phyloP scores from a whole-genome alignment of 2,888 invertebrate genomes.

The Dorcus parallelipipedus region DNA sequence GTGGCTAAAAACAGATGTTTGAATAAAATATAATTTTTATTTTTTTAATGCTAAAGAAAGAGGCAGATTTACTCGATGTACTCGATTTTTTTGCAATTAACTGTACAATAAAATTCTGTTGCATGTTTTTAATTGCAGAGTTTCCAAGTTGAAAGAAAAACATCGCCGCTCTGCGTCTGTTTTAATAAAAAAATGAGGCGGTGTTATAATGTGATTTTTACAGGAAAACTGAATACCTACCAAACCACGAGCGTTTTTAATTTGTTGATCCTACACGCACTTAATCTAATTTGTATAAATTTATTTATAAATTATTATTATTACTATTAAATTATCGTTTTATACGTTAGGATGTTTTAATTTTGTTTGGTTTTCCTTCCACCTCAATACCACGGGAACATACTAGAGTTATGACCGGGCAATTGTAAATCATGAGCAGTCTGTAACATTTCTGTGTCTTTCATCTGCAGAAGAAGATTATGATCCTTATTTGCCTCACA shows the following conservation, averaged over 20 bases:
- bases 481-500: constrained; percentile 83
- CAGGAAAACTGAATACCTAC: background rate
- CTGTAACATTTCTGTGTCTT: constrained; percentile 16
- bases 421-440: constrained; percentile 10
- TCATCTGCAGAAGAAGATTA: constrained; percentile 38
- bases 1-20: too few species aligned
- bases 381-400: background rate
- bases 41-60: too few species aligned
- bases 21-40: too few species aligned
- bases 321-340: constrained; percentile 17
- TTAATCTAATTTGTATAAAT: constrained; percentile 13
- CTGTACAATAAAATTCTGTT: too few species aligned
- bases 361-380: constrained; percentile 8
- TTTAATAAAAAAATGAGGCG: too few species aligned
- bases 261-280: constrained; percentile 4
- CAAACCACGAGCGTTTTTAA: background rate
- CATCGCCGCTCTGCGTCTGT: too few species aligned
- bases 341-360: constrained; percentile 14
- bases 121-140: too few species aligned
- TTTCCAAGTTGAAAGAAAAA: too few species aligned
- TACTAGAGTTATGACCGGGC: constrained; percentile 27
- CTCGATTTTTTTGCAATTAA: too few species aligned
- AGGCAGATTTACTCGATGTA: too few species aligned
- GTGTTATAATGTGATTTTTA: too few species aligned
- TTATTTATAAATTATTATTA: constrained; percentile 15